Percentiles rank a stretch among this genome's conserved stretches.
phyloP scores from a whole-genome alignment of 2,797 vertebrate genomes.

The Rhincodon typus region DNA sequence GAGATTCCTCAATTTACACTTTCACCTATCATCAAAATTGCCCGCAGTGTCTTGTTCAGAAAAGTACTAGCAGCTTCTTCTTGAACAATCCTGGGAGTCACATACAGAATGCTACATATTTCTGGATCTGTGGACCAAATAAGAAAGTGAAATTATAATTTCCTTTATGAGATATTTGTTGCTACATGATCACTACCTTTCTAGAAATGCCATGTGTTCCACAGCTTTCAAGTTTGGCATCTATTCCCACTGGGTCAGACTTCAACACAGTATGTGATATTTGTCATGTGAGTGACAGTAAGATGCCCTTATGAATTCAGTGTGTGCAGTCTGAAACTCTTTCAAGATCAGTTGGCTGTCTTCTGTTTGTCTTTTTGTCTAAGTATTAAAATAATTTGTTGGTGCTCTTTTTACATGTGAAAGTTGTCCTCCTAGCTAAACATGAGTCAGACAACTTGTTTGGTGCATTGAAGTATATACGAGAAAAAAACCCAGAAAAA shows the following conservation, averaged over 20 bases:
- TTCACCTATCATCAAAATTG: neutral
- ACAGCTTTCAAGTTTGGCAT: neutral
- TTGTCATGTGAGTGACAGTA: slow-evolving; percentile 1
- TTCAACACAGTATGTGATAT: neutral
- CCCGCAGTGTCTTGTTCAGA: neutral
- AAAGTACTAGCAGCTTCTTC: neutral
- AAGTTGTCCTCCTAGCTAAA: neutral
- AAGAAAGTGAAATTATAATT: too few species aligned
- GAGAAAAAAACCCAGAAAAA: neutral
- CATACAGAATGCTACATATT: neutral
- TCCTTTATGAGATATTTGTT: neutral
- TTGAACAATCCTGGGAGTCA: too few species aligned
- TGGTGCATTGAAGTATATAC: neutral
- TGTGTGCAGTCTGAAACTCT: neutral
- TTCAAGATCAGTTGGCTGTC: neutral
- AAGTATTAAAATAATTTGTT: neutral
- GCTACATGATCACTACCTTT: neutral
- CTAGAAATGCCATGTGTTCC: neutral
- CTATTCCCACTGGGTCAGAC: neutral
- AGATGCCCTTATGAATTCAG: neutral
- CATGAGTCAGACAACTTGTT: neutral
- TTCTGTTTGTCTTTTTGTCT: slow-evolving; percentile 25
- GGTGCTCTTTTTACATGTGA: neutral
- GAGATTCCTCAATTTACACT: neutral
- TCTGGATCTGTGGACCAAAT: neutral